phyloP scores from a whole-genome alignment of 2,113 vertebrate species.

The Colossoma macropomum region DNA sequence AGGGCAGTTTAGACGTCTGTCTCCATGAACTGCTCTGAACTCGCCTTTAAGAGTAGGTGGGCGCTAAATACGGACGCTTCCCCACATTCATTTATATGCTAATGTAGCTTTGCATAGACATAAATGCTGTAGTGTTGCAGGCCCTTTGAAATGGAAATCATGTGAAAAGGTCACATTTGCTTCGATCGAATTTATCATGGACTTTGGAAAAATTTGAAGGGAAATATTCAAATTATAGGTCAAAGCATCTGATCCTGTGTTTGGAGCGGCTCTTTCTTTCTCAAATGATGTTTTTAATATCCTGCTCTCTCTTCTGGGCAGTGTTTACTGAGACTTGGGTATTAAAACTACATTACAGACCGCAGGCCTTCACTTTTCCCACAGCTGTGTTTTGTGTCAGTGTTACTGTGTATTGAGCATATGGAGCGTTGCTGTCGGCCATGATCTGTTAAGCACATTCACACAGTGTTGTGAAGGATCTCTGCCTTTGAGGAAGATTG shows the following conservation, averaged over 20 bases:
- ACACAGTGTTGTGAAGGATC: background rate
- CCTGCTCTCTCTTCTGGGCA: background rate
- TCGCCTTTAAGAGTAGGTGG: constrained; percentile 35
- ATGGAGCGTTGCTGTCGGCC: no score
- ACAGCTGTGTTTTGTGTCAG: background rate
- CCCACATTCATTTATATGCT: constrained; percentile 56
- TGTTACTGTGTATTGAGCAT: background rate
- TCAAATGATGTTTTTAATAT: background rate
- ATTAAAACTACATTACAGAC: background rate
- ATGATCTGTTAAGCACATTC: no score
- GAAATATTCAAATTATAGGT: constrained; percentile 29
- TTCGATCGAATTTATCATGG: constrained; percentile 37
- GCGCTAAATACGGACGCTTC: constrained; percentile 21
- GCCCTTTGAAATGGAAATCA: constrained; percentile 49
- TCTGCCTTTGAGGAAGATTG: no score
- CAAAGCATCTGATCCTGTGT: background rate
- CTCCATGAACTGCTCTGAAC: background rate
- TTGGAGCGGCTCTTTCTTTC: background rate
- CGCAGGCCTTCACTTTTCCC: background rate
- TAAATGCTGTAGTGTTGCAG: constrained; percentile 37
- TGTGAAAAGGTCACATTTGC: constrained; percentile 51
- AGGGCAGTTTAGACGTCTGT: background rate
- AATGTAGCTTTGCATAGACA: constrained; percentile 44
- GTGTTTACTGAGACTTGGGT: background rate
- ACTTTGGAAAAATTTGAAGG: constrained; percentile 19